Evolutionary conservation across 2,113 vertebrate genomes (phyloP).

Genomic region (Oophaga pumilio): DNA sequence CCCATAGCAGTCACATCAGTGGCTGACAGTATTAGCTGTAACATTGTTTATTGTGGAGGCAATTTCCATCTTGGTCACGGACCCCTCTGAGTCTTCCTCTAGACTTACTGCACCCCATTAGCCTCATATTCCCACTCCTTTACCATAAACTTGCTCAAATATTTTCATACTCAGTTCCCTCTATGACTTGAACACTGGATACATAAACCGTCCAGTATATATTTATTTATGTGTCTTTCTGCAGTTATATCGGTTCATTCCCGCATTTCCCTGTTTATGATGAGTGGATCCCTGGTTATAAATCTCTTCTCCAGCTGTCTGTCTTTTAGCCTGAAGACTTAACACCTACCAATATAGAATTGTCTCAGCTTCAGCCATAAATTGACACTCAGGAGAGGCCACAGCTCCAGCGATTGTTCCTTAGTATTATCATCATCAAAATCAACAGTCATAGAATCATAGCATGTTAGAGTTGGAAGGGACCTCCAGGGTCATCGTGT

Average conservation of each 20-base stretch:
- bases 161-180: neutral
- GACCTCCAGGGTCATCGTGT: too few relatives aligned
- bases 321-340: slow-evolving; percentile 28
- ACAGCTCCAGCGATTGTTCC: neutral
- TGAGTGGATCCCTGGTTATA: too few relatives aligned
- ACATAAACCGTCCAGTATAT: neutral
- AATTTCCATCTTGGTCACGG: too few relatives aligned
- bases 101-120: too few relatives aligned
- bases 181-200: too few relatives aligned
- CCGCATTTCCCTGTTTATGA: neutral
- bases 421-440: neutral
- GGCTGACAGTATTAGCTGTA: too few relatives aligned
- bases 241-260: neutral
- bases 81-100: too few relatives aligned
- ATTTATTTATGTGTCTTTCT: neutral
- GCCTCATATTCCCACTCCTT: neutral
- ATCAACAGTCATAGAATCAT: too few relatives aligned
- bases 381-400: slow-evolving; percentile 9
- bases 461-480: too few relatives aligned
- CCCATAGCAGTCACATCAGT: too few relatives aligned
- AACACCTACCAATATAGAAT: slow-evolving; percentile 28
- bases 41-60: too few relatives aligned
- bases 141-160: neutral
- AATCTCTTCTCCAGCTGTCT: neutral
- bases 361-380: slow-evolving; percentile 17